Percentiles rank a stretch among this genome's conserved stretches.
Conservation (phyloP, 2,797 vertebrate genomes). For the Petrocephalus sullivani region DNA sequence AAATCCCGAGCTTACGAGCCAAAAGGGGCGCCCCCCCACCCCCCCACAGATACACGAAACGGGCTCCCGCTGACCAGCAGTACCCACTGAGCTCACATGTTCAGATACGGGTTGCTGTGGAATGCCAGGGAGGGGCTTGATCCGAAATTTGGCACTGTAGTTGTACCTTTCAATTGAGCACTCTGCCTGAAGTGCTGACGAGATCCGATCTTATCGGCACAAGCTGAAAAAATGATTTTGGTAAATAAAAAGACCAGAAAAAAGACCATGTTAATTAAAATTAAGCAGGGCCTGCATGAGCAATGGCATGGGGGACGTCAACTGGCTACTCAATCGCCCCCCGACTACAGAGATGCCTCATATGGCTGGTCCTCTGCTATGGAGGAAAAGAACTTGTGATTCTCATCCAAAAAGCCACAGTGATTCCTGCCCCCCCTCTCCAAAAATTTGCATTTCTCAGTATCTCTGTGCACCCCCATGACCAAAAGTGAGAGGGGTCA, state of each 20-base stretch:
- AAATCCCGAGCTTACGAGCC: background rate
- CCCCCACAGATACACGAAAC: background rate
- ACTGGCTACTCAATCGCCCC: background rate
- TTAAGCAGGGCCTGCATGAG: background rate
- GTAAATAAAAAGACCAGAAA: background rate
- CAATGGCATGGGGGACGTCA: background rate
- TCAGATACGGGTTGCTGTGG: background rate
- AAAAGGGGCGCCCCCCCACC: background rate
- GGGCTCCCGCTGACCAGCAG: background rate
- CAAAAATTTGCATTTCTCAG: background rate
- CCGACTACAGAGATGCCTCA: background rate
- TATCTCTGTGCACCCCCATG: background rate
- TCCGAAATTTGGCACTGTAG: background rate
- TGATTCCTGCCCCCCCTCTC: background rate
- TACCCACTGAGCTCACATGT: too few relatives aligned
- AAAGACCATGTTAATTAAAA: background rate
- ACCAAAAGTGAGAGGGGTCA: background rate
- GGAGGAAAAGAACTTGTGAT: background rate
- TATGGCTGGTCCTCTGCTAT: background rate
- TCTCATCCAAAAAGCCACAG: background rate
- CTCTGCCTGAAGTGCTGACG: background rate
- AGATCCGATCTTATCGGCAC: background rate
- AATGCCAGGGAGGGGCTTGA: background rate
- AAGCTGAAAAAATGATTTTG: background rate
- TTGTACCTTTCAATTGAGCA: background rate